Percentiles rank a stretch among this genome's conserved stretches.
Conservation (phyloP, 2,797 vertebrate species). For the Anas acuta region DNA sequence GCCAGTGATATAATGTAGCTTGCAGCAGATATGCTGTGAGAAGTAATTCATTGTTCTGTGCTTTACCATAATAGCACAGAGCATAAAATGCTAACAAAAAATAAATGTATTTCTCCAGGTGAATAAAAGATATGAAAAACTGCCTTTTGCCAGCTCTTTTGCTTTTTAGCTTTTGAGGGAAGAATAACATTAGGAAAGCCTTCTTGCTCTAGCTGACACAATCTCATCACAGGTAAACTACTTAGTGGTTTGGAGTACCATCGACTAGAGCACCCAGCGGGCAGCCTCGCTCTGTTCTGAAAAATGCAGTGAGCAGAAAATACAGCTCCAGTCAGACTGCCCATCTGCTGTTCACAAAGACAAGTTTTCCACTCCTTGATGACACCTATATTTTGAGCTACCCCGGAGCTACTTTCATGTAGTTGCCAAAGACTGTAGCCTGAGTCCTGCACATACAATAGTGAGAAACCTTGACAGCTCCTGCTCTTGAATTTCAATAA, state of each 20-base stretch:
- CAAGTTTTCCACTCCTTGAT: background rate
- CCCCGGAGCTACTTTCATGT: background rate
- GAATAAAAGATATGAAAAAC: background rate
- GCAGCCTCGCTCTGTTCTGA: background rate
- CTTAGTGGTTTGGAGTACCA: slow-evolving; percentile 3
- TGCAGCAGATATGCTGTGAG: background rate
- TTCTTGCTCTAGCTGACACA: background rate
- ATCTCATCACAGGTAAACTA: background rate
- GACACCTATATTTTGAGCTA: background rate
- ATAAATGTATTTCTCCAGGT: background rate
- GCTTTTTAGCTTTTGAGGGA: background rate
- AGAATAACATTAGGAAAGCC: background rate
- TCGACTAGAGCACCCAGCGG: background rate
- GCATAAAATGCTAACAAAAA: background rate
- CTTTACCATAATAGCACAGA: background rate
- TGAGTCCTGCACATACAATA: background rate
- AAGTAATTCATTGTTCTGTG: background rate
- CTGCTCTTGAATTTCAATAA: background rate
- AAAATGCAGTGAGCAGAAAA: background rate
- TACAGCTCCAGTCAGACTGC: background rate
- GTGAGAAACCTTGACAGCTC: background rate
- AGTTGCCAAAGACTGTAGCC: background rate
- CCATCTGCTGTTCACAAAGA: background rate
- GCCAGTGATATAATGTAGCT: background rate
- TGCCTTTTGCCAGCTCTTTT: background rate